Conservation (phyloP, 2,113 vertebrate genomes). For the Pholis gunnellus region DNA sequence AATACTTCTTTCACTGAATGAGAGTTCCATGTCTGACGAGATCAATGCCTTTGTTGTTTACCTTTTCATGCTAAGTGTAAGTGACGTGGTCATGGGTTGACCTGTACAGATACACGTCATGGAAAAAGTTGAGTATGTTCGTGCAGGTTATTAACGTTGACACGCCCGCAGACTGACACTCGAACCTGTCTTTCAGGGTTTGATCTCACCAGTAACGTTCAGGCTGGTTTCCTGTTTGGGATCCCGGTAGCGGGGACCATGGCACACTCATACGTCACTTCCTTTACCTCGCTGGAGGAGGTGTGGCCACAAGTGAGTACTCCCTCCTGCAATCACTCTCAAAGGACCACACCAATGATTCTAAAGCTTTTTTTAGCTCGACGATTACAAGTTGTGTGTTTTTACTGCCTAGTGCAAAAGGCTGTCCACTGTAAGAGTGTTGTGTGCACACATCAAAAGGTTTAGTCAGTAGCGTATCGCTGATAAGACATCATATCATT, state of each 20-base stretch:
- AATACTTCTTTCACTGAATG: no score
- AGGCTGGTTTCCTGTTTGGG: constrained; percentile 91
- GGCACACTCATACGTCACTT: constrained; percentile 93
- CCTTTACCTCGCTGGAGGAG: constrained; percentile 88
- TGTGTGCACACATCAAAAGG: no score
- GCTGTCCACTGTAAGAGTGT: not conserved
- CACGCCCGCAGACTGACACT: not conserved
- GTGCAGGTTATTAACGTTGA: no score
- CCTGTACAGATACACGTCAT: no score
- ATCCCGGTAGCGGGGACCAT: constrained; percentile 90
- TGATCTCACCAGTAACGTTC: constrained; percentile 90
- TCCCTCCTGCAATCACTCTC: not conserved
- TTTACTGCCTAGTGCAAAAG: not conserved
- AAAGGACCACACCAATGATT: not conserved
- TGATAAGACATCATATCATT: not conserved
- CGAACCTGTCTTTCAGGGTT: constrained; percentile 84
- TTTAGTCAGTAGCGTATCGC: no score
- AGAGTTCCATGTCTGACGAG: no score
- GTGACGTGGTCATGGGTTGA: no score
- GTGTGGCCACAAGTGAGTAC: constrained; percentile 85
- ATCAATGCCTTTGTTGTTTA: no score
- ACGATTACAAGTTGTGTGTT: not conserved
- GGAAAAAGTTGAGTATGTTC: no score
- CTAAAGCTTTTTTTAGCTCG: not conserved
- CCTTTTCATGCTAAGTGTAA: no score